Conservation (phyloP, 2,888 invertebrate species). For the Corythucha ciliata region DNA sequence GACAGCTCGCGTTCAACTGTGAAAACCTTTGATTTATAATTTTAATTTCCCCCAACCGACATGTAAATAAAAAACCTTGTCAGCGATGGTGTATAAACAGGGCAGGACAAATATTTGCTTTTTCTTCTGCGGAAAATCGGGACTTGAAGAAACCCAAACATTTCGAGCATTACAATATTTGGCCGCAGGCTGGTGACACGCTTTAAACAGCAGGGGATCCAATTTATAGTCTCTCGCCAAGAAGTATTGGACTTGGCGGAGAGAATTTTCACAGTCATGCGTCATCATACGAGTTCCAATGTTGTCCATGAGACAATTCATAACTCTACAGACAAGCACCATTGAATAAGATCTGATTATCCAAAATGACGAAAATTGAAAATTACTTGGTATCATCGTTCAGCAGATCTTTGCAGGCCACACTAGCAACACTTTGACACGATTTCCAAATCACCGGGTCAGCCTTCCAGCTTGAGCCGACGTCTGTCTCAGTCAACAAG, state of each 20-base stretch:
- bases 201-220: slow-evolving; percentile 77
- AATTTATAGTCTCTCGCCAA: slow-evolving; percentile 89
- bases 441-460: slow-evolving; percentile 82
- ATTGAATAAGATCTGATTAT: not conserved
- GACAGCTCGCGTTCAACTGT: slow-evolving; percentile 46
- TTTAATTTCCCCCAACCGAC: not conserved
- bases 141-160: slow-evolving; percentile 61
- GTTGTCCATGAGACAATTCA: slow-evolving; percentile 90
- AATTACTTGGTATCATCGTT: slow-evolving; percentile 40
- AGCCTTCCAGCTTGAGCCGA: slow-evolving; percentile 91
- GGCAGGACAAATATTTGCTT: slow-evolving; percentile 77
- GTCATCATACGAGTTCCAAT: slow-evolving; percentile 77
- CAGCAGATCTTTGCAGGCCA: slow-evolving; percentile 56
- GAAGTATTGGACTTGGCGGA: slow-evolving; percentile 95
- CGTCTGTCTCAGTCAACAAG: slow-evolving; percentile 77
- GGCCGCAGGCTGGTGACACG: slow-evolving; percentile 79
- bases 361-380: not conserved
- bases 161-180: slow-evolving; percentile 68
- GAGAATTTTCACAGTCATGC: slow-evolving; percentile 76
- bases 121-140: slow-evolving; percentile 56
- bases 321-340: slow-evolving; percentile 52
- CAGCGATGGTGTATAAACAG: slow-evolving; percentile 60
- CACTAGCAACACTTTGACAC: slow-evolving; percentile 75
- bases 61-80: slow-evolving; percentile 3
- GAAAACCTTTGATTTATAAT: slow-evolving; percentile 22